Evolutionary conservation across 2,113 vertebrate genomes (phyloP), one percentile per base, ranked within the genome.

Genomic region (Strigops habroptila): DNA sequence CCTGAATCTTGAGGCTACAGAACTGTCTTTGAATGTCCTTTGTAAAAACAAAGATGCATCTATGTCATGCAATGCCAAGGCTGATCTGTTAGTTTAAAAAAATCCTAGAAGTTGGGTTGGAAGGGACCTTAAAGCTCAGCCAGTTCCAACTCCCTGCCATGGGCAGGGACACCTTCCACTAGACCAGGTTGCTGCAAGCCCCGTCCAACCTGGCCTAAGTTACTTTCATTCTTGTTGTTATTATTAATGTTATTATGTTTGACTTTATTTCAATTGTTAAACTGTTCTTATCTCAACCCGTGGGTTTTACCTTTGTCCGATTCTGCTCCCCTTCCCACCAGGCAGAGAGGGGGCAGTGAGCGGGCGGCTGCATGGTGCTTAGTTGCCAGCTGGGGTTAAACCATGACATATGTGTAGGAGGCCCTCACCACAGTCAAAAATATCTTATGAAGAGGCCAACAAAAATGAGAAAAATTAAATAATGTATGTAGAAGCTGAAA

Each of bases 351-450:
- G 21, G 57, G 22, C 14, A 59, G 7, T 35, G 22, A 35, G 14
- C 33, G 7, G 44, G 18, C 18, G 17, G 44, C 18, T 44, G 17
- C 44, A 2, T 35, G 57, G 22, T 24, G 33, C 33, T 59, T 35
- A 35, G 57, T 35, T 59, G 33, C 57, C 57, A 59, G 33, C 33
- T 35, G 33, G 57, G 22, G 14, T 59, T 59, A 59, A 59, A 59
- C 14, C 22, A 24, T 33, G 24, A 35, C 33, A 9, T 59, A 35
- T 0, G 3, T 1, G 0, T 73, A 62, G 31, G 8, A 16, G 80
- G 49, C 18, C 49, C 24, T 81, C n/a, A 28, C 48, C 23, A 24
- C 22, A 37, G 14, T 67, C 69, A 75, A 49, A 81, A 91, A 44
- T 8, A 60, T 37, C 19, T 81, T 77, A 31, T 57, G 44, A 81